phyloP scores from a whole-genome alignment of 2,888 invertebrate species.

The Melitaea athalia region DNA sequence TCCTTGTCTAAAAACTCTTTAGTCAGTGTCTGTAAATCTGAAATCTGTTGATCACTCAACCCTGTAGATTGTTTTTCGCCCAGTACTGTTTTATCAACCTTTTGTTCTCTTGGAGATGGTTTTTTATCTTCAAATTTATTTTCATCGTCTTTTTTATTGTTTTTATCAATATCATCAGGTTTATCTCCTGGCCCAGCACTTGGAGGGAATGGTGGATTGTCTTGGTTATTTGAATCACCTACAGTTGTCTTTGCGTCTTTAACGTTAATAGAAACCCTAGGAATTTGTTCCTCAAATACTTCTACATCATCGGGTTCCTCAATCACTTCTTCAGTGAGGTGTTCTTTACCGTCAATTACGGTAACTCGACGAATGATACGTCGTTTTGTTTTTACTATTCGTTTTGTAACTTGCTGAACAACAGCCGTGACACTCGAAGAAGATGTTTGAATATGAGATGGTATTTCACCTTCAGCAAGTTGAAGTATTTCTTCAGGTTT shows the following conservation, averaged over 20 bases:
- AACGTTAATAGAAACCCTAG: slow-evolving; percentile 86
- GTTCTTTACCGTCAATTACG: slow-evolving; percentile 92
- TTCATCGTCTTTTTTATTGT: slow-evolving; percentile 36
- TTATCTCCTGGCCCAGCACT: slow-evolving; percentile 35
- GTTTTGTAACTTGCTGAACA: slow-evolving; percentile 90
- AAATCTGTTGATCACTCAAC: slow-evolving; percentile 30
- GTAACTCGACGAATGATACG: slow-evolving; percentile 89
- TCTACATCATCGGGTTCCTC: slow-evolving; percentile 92
- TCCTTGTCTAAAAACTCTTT: slow-evolving; percentile 61
- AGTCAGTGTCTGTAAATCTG: slow-evolving; percentile 50
- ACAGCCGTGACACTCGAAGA: slow-evolving; percentile 89
- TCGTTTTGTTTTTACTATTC: slow-evolving; percentile 88
- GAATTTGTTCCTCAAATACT: slow-evolving; percentile 87
- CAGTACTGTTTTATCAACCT: background rate
- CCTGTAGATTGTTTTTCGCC: slow-evolving; percentile 13
- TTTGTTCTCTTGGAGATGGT: slow-evolving; percentile 10
- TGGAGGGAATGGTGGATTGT: slow-evolving; percentile 42
- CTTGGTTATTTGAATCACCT: slow-evolving; percentile 53
- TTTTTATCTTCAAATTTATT: slow-evolving; percentile 16
- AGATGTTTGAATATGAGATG: slow-evolving; percentile 80
- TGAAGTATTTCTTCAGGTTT: slow-evolving; percentile 76
- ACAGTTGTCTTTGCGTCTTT: slow-evolving; percentile 76
- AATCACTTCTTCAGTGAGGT: slow-evolving; percentile 90
- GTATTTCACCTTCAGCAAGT: slow-evolving; percentile 65
- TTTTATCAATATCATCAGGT: slow-evolving; percentile 34